Evolutionary conservation across 2,888 invertebrate genomes (phyloP), one percentile per base, ranked within the genome.

Genomic region (Pedicia rivosa): DNA sequence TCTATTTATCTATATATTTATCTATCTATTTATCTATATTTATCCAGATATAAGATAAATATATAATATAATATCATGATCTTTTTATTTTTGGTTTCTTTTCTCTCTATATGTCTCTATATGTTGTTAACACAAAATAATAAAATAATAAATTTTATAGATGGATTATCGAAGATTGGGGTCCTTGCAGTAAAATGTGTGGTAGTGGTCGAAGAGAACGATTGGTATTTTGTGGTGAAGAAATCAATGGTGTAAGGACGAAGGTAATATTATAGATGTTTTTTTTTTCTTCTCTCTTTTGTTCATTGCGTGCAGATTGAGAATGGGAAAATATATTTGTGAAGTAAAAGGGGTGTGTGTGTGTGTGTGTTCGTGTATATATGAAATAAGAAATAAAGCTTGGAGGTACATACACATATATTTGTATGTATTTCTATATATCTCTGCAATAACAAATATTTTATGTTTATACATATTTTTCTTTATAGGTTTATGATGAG

Each of bases 91-190:
- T 20, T 20, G 5, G 9, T 16, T 19, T 29, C 40, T 34, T 38
- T 35, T 46, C 44, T 53, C 57, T n/a, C n/a, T n/a, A n/a, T n/a
- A n/a, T n/a, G n/a, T n/a, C n/a, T n/a, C n/a, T n/a, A n/a, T n/a
- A n/a, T n/a, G n/a, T n/a, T n/a, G n/a, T n/a, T n/a, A n/a, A n/a
- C n/a, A n/a, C n/a, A n/a, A n/a, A n/a, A n/a, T n/a, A n/a, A n/a
- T n/a, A n/a, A n/a, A n/a, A n/a, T n/a, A n/a, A n/a, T n/a, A n/a
- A n/a, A n/a, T n/a, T n/a, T n/a, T 53, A 35, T 63, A 91, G 90
- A 55, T 92, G 91, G 91, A 74, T 81, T 52, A 73, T 78, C 16
- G 80, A 80, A 36, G 84, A 87, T 46, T 94, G 92, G 92, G 80
- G 82, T 33, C 65, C 74, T 10, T 94, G 92, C 63, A 83, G 83